Evolutionary conservation across 2,797 vertebrate genomes (phyloP).

Genomic region (Aphelocoma californica): DNA sequence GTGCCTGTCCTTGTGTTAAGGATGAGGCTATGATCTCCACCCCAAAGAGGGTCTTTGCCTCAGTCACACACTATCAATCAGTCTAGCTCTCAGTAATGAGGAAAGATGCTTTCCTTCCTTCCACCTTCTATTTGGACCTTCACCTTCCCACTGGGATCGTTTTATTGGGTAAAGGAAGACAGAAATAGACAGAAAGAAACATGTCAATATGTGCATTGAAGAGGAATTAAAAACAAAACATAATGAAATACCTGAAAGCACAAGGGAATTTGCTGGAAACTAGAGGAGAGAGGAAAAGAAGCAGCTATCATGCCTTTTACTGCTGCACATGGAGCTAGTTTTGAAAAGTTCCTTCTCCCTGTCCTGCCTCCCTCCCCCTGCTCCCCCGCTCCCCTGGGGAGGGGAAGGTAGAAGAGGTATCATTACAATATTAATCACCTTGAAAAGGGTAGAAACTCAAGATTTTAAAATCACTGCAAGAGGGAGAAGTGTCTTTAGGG

Average conservation of each 20-base stretch:
- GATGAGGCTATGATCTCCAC: background rate
- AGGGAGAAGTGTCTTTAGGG: conserved; percentile 49
- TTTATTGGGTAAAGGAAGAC: background rate
- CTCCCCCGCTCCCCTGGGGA: background rate
- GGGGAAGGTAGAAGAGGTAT: background rate
- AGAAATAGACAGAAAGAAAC: conserved; percentile 1
- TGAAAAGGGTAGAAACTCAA: background rate
- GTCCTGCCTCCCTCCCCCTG: background rate
- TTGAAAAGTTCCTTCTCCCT: background rate
- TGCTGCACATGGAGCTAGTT: background rate
- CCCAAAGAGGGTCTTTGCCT: background rate
- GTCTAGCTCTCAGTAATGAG: background rate
- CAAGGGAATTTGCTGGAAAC: conserved; percentile 27
- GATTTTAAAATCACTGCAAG: conserved; percentile 12
- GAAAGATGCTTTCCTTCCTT: conserved; percentile 50
- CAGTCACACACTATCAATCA: conserved; percentile 17
- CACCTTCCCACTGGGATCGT: background rate
- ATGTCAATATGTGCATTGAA: conserved; percentile 11
- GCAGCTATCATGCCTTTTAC: background rate
- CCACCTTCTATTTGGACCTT: conserved; percentile 26
- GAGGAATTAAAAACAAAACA: conserved; percentile 27
- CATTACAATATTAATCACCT: conserved; percentile 34
- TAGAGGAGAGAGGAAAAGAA: conserved; percentile 5
- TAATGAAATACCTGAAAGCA: conserved; percentile 41
- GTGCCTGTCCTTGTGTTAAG: background rate